Percentiles rank a stretch among this genome's conserved stretches.
phyloP scores from a whole-genome alignment of 2,113 vertebrate species.

The Epinephelus fuscoguttatus region DNA sequence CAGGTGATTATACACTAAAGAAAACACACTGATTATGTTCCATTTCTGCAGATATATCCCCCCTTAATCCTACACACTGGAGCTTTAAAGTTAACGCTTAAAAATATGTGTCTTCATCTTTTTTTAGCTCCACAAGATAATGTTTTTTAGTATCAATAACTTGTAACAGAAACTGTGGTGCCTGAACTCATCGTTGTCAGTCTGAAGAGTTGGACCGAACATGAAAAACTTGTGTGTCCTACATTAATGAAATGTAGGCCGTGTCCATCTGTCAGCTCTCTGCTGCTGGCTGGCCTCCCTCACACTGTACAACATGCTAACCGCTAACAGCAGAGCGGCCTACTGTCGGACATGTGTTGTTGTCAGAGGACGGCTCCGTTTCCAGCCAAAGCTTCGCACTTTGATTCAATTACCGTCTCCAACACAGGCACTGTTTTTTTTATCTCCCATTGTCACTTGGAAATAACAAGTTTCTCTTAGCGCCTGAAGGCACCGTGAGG shows the following conservation, averaged over 20 bases:
- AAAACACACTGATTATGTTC: too few species aligned
- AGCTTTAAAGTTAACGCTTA: not conserved
- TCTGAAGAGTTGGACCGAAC: not conserved
- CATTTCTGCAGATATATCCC: too few species aligned
- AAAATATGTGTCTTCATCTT: too few species aligned
- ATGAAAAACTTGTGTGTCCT: conserved; percentile 37
- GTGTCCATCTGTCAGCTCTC: conserved; percentile 59
- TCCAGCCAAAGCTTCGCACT: conserved; percentile 63
- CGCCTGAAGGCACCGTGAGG: conserved; percentile 74
- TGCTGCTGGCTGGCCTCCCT: conserved; percentile 57
- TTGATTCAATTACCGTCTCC: conserved; percentile 68
- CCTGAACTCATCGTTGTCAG: not conserved
- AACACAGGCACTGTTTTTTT: conserved; percentile 34
- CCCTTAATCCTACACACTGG: too few species aligned
- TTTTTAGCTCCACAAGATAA: too few species aligned
- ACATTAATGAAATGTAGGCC: conserved; percentile 49
- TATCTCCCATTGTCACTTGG: conserved; percentile 61
- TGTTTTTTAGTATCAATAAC: not conserved
- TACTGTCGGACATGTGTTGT: conserved; percentile 57
- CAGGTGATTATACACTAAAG: too few species aligned
- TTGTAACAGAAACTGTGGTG: not conserved
- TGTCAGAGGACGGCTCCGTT: conserved; percentile 31
- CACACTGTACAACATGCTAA: conserved; percentile 35
- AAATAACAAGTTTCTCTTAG: conserved; percentile 76
- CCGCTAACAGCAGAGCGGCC: conserved; percentile 26